A percentile compares a stretch with the other conserved stretches of the same genome.
phyloP scores from a whole-genome alignment of 2,888 invertebrate genomes.

The Aquatica leii region DNA sequence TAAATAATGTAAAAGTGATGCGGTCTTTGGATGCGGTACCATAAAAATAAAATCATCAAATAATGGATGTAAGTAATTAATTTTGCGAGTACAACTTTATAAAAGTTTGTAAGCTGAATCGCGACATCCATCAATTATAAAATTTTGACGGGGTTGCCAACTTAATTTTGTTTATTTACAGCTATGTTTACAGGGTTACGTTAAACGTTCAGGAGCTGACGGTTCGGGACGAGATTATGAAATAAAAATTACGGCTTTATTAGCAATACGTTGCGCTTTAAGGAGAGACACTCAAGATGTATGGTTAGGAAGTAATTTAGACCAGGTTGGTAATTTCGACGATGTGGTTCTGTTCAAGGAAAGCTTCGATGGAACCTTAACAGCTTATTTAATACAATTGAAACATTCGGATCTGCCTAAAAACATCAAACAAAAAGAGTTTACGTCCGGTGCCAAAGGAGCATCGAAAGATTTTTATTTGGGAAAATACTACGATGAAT shows the following conservation, averaged over 20 bases:
- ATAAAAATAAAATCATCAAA: too few relatives aligned
- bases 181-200: constrained; percentile 12
- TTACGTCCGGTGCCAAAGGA: neutral
- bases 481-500: neutral
- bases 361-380: neutral
- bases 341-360: neutral
- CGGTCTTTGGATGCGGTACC: too few relatives aligned
- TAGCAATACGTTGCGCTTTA: constrained; percentile 7
- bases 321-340: constrained; percentile 9
- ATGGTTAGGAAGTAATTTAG: neutral
- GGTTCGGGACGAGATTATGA: constrained; percentile 16
- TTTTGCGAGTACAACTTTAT: too few relatives aligned
- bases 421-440: neutral
- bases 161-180: too few relatives aligned
- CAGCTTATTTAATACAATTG: neutral
- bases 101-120: too few relatives aligned
- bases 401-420: neutral
- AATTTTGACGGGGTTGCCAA: too few relatives aligned
- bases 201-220: neutral
- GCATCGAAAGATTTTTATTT: neutral
- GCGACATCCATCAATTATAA: too few relatives aligned
- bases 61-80: too few relatives aligned
- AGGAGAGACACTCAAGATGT: neutral
- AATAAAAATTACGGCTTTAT: constrained; percentile 9
- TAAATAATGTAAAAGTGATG: too few relatives aligned